Conservation (phyloP, 1,140 invertebrate species). For the Lepeophtheirus salmonis region DNA sequence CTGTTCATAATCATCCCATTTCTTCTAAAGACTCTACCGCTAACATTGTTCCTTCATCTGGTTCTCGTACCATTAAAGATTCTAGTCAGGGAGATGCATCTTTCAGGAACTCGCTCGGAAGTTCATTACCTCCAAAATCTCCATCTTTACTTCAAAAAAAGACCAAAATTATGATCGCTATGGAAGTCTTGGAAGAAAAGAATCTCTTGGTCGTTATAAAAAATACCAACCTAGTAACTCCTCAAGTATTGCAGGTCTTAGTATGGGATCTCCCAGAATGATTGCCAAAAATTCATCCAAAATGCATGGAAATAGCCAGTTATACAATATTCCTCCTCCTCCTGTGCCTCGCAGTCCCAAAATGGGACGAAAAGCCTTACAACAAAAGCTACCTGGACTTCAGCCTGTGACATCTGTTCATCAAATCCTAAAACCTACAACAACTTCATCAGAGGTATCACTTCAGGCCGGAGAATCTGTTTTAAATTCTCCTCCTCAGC, state of each 20-base stretch:
- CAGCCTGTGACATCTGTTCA: constrained; percentile 13
- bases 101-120: neutral
- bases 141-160: constrained; percentile 12
- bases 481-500: constrained; percentile 14
- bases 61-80: too few relatives aligned
- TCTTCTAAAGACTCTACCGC: neutral
- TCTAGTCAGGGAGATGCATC: neutral
- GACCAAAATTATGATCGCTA: constrained; percentile 14
- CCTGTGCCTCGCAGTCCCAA: constrained; percentile 30
- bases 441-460: neutral
- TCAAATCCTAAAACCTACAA: constrained; percentile 14
- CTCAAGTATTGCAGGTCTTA: neutral
- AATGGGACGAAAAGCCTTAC: constrained; percentile 30
- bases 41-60: too few relatives aligned
- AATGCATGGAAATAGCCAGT: neutral
- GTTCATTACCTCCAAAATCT: neutral
- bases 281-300: neutral
- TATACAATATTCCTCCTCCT: neutral
- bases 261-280: constrained; percentile 4
- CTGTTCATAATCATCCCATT: neutral
- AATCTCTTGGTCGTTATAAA: constrained; percentile 8
- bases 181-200: constrained; percentile 16
- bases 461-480: neutral
- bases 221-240: constrained; percentile 11
- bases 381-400: neutral